Conservation (phyloP, 2,888 invertebrate species). For the Volucella zonaria region DNA sequence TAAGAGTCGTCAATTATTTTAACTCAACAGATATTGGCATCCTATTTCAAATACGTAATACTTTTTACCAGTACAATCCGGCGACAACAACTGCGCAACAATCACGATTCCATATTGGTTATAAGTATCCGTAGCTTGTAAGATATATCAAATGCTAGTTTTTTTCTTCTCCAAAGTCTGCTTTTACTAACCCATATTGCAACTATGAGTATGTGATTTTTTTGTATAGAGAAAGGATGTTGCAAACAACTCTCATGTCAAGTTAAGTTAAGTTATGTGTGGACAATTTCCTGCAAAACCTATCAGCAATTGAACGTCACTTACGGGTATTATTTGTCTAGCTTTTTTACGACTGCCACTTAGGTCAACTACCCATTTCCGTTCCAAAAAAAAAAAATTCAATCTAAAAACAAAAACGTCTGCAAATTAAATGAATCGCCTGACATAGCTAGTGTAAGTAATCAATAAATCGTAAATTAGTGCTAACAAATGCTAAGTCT, state of each 20-base stretch:
- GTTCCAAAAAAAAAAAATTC: not conserved
- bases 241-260: not conserved
- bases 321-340: not conserved
- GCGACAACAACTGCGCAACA: no score
- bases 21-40: no score
- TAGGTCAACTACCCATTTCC: slow-evolving; percentile 16
- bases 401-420: not conserved
- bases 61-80: no score
- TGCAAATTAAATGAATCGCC: not conserved
- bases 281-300: slow-evolving; percentile 1
- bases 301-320: not conserved
- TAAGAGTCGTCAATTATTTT: no score
- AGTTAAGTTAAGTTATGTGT: not conserved
- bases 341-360: no score
- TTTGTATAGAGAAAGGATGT: not conserved
- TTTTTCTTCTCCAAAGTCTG: not conserved
- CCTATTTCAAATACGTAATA: no score
- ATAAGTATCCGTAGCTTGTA: no score
- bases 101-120: no score
- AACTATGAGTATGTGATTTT: no score
- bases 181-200: not conserved
- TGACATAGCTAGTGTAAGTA: not conserved
- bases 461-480: slow-evolving; percentile 15
- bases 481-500: slow-evolving; percentile 47
- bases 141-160: no score